Percentiles rank a stretch among this genome's conserved stretches.
These are phyloP conservation scores for Edolisoma coerulescens DNA, from an alignment of 2,113 vertebrate genomes.

Conservation along the genomic window DNA sequence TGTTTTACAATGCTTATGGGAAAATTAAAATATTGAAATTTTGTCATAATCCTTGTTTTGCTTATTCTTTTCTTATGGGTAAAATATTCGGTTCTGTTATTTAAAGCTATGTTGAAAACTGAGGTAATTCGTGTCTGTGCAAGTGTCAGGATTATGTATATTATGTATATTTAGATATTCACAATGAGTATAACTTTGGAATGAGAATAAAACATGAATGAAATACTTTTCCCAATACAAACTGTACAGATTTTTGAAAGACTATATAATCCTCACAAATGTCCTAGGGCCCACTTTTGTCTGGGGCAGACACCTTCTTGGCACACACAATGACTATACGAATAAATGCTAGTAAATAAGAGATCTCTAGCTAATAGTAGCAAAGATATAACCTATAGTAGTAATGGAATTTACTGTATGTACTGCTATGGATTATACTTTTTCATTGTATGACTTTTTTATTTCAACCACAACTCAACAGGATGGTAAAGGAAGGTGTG, in stretches of 20 bases:
- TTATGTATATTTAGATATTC: not conserved
- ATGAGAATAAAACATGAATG: not conserved
- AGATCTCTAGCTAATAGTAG: not conserved
- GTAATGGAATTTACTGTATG: not conserved
- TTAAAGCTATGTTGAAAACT: not conserved
- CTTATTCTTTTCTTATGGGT: not conserved
- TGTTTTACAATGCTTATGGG: not conserved
- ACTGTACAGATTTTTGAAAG: not conserved
- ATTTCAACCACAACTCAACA: not conserved
- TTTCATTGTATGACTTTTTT: not conserved
- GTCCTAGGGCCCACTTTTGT: not conserved
- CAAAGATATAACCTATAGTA: not conserved
- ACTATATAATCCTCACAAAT: not conserved
- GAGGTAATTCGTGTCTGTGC: not conserved
- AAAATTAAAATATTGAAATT: not conserved
- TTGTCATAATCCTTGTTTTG: not conserved
- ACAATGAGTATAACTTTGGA: not conserved
- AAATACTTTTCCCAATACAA: not conserved
- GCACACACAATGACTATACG: not conserved
- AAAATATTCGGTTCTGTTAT: not conserved
- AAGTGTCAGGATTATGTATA: not conserved
- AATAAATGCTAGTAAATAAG: not conserved
- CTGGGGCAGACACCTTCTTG: not conserved
- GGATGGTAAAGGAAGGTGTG: not conserved
- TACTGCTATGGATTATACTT: not conserved